Percentiles rank a stretch among this genome's conserved stretches.
These are phyloP conservation scores for Hydractinia echinata DNA, from an alignment of 30 jellyfish, hydroid and myxozoan species.

Conservation along the genomic window DNA sequence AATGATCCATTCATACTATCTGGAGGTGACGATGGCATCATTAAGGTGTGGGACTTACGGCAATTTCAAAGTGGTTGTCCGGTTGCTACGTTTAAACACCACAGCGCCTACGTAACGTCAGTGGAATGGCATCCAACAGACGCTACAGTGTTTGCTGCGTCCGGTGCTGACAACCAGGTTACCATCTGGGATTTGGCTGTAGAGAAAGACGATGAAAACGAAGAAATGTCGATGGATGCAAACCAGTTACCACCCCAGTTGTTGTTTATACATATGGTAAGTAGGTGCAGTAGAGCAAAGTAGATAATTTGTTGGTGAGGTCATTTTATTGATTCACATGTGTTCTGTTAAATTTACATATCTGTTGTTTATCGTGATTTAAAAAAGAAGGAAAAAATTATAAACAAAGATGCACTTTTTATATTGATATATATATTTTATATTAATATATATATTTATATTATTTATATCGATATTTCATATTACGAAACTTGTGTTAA, in stretches of 20 bases:
- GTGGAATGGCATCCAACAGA: slow-evolving; percentile 98
- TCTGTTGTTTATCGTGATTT: no score
- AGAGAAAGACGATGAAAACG: slow-evolving; percentile 77
- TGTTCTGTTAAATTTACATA: no score
- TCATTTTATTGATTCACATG: no score
- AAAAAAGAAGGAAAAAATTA: no score
- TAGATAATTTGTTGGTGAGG: no score
- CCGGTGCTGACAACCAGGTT: slow-evolving; percentile 87
- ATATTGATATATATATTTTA: no score
- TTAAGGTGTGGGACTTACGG: slow-evolving; percentile 92
- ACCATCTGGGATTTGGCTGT: slow-evolving; percentile 96
- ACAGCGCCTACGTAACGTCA: slow-evolving; percentile 91
- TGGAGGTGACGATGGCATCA: slow-evolving; percentile 96
- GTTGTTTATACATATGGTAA: slow-evolving; percentile 91
- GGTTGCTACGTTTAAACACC: slow-evolving; percentile 93
- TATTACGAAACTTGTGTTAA: no score
- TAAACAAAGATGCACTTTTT: no score
- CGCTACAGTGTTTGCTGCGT: slow-evolving; percentile 91
- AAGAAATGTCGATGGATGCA: slow-evolving; percentile 33
- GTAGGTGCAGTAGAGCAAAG: neutral
- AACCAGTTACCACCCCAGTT: slow-evolving; percentile 88
- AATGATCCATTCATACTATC: slow-evolving; percentile 88
- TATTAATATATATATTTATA: no score
- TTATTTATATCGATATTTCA: no score
- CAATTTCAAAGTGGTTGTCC: slow-evolving; percentile 70